Conservation (phyloP, 2,113 vertebrate species). For the Sinocyclocheilus anshuiensis region DNA sequence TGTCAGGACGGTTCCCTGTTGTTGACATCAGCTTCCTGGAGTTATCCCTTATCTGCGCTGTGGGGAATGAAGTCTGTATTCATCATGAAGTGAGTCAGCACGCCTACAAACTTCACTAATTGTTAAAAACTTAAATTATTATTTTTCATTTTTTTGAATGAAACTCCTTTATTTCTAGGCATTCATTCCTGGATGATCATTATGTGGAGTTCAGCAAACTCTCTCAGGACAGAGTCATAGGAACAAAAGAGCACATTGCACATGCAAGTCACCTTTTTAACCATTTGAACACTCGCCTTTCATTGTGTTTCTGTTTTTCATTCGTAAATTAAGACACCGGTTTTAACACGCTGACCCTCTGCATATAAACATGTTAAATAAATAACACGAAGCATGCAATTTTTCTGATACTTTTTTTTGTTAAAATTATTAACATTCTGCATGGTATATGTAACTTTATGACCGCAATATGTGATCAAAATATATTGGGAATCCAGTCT, state of each 20-base stretch:
- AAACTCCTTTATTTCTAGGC: constrained; percentile 70
- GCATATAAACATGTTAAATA: too few relatives aligned
- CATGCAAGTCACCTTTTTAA: constrained; percentile 77
- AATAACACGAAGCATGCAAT: too few relatives aligned
- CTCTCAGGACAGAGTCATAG: constrained; percentile 97
- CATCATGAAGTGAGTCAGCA: constrained; percentile 94
- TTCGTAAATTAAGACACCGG: too few relatives aligned
- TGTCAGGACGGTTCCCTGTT: constrained; percentile 92
- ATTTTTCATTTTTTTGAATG: not conserved
- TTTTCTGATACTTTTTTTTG: too few relatives aligned
- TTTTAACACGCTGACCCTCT: too few relatives aligned
- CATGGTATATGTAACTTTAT: not conserved
- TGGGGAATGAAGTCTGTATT: constrained; percentile 99
- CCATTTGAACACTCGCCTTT: too few relatives aligned
- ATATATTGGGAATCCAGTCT: too few relatives aligned
- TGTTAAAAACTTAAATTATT: not conserved
- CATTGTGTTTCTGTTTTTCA: too few relatives aligned
- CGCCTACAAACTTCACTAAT: not conserved
- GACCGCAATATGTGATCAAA: not conserved
- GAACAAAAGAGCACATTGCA: constrained; percentile 95
- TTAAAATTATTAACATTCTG: not conserved
- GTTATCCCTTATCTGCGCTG: constrained; percentile 93
- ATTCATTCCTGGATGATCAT: constrained; percentile 97
- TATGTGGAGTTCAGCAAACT: constrained; percentile 99
- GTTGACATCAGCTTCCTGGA: constrained; percentile 95